phyloP scores from a whole-genome alignment of 2,888 invertebrate species.

The Rhodophaea formosa region DNA sequence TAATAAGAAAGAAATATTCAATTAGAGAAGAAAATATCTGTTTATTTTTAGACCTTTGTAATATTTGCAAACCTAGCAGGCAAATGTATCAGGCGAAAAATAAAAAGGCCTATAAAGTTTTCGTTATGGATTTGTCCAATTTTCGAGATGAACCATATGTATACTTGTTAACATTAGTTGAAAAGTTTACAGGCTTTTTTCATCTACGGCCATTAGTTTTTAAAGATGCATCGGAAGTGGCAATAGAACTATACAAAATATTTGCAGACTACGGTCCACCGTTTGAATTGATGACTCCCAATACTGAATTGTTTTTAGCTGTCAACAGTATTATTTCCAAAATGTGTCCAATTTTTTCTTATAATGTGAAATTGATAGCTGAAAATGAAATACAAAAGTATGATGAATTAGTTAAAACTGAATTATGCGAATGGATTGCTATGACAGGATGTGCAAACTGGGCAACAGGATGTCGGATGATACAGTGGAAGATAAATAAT shows the following conservation, averaged over 20 bases:
- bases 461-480: constrained; percentile 16
- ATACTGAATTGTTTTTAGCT: background rate
- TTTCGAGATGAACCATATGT: constrained; percentile 12
- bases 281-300: constrained; percentile 1
- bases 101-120: background rate
- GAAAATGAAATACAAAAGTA: background rate
- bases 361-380: background rate
- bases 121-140: constrained; percentile 4
- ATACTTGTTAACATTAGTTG: constrained; percentile 21
- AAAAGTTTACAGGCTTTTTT: constrained; percentile 18
- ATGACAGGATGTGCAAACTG: constrained; percentile 7
- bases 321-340: background rate
- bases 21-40: background rate
- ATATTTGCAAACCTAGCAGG: constrained; percentile 2
- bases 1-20: background rate
- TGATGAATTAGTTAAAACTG: background rate
- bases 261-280: constrained; percentile 26
- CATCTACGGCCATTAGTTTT: constrained; percentile 21
- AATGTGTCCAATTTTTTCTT: background rate
- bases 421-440: constrained; percentile 13
- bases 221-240: constrained; percentile 1
- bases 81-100: background rate
- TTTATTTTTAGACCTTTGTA: constrained; percentile 3
- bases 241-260: constrained; percentile 24
- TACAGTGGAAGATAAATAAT: constrained; percentile 25